Percentiles rank a stretch among this genome's conserved stretches.
Conservation (phyloP, 2,113 vertebrate genomes). For the Plectropomus leopardus region DNA sequence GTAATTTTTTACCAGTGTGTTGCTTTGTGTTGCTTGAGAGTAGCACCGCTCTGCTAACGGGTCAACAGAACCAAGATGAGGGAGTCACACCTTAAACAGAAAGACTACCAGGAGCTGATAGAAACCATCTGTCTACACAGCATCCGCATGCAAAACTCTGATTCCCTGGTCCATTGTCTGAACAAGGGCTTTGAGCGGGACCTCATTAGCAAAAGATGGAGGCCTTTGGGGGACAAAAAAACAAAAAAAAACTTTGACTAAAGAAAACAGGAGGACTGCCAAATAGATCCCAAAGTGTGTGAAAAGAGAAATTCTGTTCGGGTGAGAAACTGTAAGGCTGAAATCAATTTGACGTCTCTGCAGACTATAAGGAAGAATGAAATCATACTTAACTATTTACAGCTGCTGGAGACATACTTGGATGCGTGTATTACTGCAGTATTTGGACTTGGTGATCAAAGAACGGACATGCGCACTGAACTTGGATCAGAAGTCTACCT, state of each 20-base stretch:
- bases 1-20: no score
- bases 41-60: background rate
- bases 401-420: constrained; percentile 30
- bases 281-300: constrained; percentile 13
- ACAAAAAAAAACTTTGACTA: background rate
- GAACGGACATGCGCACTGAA: background rate
- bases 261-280: constrained; percentile 4
- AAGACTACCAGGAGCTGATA: constrained; percentile 12
- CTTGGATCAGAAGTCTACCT: background rate
- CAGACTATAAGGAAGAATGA: background rate
- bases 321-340: background rate
- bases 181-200: background rate
- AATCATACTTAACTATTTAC: constrained; percentile 8
- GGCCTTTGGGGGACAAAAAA: constrained; percentile 1
- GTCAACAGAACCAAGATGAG: background rate
- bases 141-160: background rate
- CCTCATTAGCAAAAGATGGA: background rate
- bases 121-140: constrained; percentile 29
- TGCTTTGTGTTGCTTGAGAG: background rate
- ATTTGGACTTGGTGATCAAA: constrained; percentile 24
- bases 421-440: background rate
- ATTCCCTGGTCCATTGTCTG: constrained; percentile 1
- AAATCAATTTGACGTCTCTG: constrained; percentile 14
- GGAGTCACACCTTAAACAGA: background rate
- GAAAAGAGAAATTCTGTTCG: background rate